These are phyloP conservation scores for Tribolium castaneum DNA, from an alignment of 1,140 invertebrate genomes.

Conservation along the genomic window DNA sequence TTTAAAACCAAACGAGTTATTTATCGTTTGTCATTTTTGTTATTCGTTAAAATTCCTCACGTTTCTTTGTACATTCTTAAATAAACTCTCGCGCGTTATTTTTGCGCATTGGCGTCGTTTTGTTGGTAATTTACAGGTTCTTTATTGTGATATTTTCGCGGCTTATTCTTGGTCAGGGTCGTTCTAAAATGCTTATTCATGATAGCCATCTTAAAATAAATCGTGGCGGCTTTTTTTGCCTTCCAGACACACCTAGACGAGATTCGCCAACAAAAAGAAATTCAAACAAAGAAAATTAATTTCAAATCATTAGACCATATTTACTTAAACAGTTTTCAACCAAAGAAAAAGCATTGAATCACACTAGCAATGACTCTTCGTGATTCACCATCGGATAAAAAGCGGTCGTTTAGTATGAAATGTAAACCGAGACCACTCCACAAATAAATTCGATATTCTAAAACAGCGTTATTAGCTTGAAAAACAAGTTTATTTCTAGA, in stretches of 20 bases:
- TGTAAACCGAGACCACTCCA: slow-evolving; percentile 13
- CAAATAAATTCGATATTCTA: slow-evolving; percentile 34
- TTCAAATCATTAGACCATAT: neutral
- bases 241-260: slow-evolving; percentile 15
- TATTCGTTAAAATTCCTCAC: slow-evolving; percentile 16
- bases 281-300: neutral
- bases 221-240: neutral
- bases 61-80: neutral
- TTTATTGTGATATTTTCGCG: slow-evolving; percentile 26
- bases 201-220: slow-evolving; percentile 34
- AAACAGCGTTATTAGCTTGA: slow-evolving; percentile 28
- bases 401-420: neutral
- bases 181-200: slow-evolving; percentile 22
- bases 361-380: neutral
- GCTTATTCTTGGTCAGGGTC: slow-evolving; percentile 29
- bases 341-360: no score
- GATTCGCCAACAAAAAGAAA: neutral
- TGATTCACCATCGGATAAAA: slow-evolving; percentile 12
- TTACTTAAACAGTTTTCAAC: no score
- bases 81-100: slow-evolving; percentile 3
- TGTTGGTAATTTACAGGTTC: slow-evolving; percentile 6
- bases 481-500: slow-evolving; percentile 36
- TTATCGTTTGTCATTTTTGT: slow-evolving; percentile 14
- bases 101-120: slow-evolving; percentile 10
- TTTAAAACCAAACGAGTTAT: neutral